Percentiles rank a stretch among this genome's conserved stretches.
These are phyloP conservation scores for Acrossocheilus wenchowensis DNA, from an alignment of 2,797 vertebrate species.

Conservation along the genomic window DNA sequence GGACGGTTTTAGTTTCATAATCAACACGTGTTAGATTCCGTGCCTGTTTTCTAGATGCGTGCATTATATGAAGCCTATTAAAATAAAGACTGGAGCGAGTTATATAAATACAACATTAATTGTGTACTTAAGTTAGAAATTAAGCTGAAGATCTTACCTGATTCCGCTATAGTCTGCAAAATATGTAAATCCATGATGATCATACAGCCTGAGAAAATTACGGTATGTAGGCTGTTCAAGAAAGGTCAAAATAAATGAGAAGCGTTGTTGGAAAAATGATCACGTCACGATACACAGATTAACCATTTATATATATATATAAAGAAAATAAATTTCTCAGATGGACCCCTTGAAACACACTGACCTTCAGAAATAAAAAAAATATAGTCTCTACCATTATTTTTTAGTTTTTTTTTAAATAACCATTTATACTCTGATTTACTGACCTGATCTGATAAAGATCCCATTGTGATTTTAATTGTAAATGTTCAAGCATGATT, in stretches of 20 bases:
- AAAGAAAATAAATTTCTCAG: not conserved
- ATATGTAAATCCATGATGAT: not conserved
- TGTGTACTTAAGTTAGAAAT: not conserved
- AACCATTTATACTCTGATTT: not conserved
- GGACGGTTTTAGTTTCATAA: not conserved
- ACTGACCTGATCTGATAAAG: not conserved
- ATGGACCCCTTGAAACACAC: not conserved
- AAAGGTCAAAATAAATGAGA: not conserved
- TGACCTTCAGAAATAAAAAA: not conserved
- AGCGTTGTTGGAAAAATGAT: not conserved
- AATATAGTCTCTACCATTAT: not conserved
- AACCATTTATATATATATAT: no score
- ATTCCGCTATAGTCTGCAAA: not conserved
- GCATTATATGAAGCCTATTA: not conserved
- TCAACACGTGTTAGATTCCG: not conserved
- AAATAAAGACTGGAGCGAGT: not conserved
- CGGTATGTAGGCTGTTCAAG: not conserved
- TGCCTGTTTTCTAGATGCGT: not conserved
- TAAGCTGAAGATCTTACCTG: not conserved
- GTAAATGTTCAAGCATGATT: slow-evolving; percentile 1
- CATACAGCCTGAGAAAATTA: not conserved
- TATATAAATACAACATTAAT: not conserved
- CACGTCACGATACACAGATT: no score
- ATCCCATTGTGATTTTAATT: not conserved
- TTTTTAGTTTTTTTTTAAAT: not conserved